Base-by-base conservation (phyloP, 2,888 invertebrate species). In the Therioaphis trifolii region DNA sequence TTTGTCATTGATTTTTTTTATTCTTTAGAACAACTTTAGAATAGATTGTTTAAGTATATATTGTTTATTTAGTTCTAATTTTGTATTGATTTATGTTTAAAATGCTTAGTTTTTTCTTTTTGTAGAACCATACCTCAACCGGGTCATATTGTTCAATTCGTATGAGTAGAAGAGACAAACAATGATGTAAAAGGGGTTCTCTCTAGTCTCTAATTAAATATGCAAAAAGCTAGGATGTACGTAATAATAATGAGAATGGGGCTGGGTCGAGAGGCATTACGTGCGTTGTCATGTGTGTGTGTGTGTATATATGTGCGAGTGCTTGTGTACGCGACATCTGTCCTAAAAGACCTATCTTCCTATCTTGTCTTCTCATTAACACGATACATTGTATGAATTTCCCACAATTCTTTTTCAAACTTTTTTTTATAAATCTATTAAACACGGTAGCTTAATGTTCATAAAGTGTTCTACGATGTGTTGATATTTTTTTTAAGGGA, bases 141-240 rank as follows among this genome's bases (percentile, higher is more conserved):
- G 3, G 21, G 63, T 77, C 49, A 63, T 77, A 49, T 66, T 66
- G 14, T 29, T 63, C n/a, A 63, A 66, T 52, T 52, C 52, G 15
- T 55, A 18, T 15, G 52, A 27, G 24, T 40, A 55, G 11, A 35
- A 78, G 35, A 52, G 24, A 66, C 49, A 49, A 66, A 58, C 24
- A 21, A 21, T 21, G 24, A 58, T 40, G 68, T 35, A 77, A 49
- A 49, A 66, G 66, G 29, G 66, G 21, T 52, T 46, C 29, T 63
- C 46, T 68, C 24, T 52, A 52, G 66, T 68, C 24, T 68, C 78
- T 40, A 78, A 68, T 68, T 69, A 52, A 79, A 79, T 43, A 79
- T 79, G 55, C 12, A 79, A 78, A 79, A 79, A 55, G 18, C 43
- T 78, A n/a, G 55, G 18, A 68, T 40, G 55, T 78, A 68, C 40